Conservation (phyloP, 2,888 invertebrate species). For the Hypercompe scribonia region DNA sequence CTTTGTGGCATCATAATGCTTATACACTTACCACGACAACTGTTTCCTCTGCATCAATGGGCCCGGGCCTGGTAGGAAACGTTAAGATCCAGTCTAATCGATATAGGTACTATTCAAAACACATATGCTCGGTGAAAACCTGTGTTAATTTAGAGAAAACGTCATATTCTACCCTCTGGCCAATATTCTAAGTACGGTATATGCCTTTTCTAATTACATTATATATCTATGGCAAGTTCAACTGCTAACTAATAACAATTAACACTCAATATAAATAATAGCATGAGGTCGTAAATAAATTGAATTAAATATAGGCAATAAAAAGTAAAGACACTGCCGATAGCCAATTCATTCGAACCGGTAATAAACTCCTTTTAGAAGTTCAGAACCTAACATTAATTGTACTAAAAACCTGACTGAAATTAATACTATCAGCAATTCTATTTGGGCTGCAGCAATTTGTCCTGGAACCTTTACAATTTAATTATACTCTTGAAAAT, state of each 20-base stretch:
- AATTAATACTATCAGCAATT: conserved; percentile 71
- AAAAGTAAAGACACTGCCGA: conserved; percentile 60
- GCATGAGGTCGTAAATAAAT: conserved; percentile 51
- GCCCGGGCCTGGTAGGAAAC: no score
- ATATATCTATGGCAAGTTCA: background rate
- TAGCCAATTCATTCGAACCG: conserved; percentile 63
- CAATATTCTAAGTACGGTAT: background rate
- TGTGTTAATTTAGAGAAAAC: background rate
- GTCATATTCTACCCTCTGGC: background rate
- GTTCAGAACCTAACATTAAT: conserved; percentile 63
- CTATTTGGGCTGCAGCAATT: conserved; percentile 63
- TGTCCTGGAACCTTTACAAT: conserved; percentile 70
- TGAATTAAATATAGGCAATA: conserved; percentile 58
- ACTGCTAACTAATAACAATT: conserved; percentile 13
- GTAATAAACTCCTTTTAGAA: conserved; percentile 65
- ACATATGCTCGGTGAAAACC: background rate
- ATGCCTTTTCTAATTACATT: background rate
- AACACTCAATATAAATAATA: conserved; percentile 39
- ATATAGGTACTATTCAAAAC: background rate
- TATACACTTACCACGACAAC: no score
- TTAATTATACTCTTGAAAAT: conserved; percentile 69
- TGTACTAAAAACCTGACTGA: conserved; percentile 65
- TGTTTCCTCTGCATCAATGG: no score
- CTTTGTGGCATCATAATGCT: no score
- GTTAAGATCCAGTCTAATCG: background rate